A percentile compares a stretch with the other conserved stretches of the same genome.
Conservation (phyloP, 2,797 vertebrate species). For the Agapornis canus region DNA sequence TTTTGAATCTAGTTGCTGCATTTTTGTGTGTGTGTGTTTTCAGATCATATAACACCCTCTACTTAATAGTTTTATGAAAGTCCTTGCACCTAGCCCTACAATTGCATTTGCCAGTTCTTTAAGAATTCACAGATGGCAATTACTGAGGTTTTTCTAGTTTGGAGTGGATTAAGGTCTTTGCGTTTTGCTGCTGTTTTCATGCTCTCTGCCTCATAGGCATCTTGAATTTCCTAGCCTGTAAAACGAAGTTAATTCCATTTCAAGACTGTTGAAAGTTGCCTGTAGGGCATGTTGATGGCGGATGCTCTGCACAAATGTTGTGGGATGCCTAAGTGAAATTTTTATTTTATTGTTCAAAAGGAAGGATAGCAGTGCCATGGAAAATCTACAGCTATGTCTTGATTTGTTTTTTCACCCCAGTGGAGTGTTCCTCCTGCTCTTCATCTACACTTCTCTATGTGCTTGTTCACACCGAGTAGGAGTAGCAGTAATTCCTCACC, state of each 20-base stretch:
- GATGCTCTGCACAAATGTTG: background rate
- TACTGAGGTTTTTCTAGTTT: background rate
- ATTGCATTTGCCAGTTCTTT: background rate
- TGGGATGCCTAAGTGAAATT: background rate
- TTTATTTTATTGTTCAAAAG: background rate
- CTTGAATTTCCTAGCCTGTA: slow-evolving; percentile 23
- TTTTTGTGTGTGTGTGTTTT: background rate
- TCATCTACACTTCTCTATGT: fast-evolving
- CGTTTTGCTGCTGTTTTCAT: background rate
- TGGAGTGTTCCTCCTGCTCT: background rate
- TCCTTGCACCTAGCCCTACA: background rate
- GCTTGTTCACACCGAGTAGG: fast-evolving
- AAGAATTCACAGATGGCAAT: background rate
- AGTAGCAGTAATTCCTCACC: background rate
- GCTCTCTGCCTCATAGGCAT: background rate
- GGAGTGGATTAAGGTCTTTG: background rate
- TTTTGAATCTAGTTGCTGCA: background rate
- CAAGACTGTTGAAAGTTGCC: background rate
- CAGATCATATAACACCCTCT: background rate
- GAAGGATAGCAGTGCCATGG: background rate
- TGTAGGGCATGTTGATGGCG: background rate
- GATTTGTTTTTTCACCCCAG: background rate
- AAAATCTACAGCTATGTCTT: background rate
- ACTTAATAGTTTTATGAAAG: background rate
- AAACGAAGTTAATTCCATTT: slow-evolving; percentile 1